A percentile compares a stretch with the other conserved stretches of the same genome.
Conservation (phyloP, 1,140 invertebrate species). For the Drosophila grimshawi region DNA sequence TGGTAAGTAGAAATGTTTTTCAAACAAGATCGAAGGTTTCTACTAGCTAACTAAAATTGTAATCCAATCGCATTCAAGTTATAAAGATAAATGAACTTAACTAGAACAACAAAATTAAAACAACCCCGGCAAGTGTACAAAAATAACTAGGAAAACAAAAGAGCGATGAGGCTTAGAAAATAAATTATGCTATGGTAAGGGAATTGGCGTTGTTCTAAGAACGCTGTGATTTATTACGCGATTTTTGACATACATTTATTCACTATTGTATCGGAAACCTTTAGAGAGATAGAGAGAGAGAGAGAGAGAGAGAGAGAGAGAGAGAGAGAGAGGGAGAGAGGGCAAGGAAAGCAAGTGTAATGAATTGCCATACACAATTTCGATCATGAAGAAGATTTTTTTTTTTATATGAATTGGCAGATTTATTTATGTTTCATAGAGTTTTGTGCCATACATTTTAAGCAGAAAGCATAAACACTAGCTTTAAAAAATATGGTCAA, state of each 20-base stretch:
- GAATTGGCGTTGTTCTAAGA: constrained; percentile 18
- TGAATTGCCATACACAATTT: constrained; percentile 44
- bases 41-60: background rate
- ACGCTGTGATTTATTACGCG: constrained; percentile 70
- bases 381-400: constrained; percentile 38
- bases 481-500: constrained; percentile 16
- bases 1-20: too few relatives aligned
- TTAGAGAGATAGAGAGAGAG: background rate
- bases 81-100: too few relatives aligned
- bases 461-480: constrained; percentile 11
- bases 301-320: background rate
- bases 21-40: too few relatives aligned
- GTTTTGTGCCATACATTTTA: constrained; percentile 31
- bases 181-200: constrained; percentile 60
- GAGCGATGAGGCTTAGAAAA: constrained; percentile 63
- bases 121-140: background rate
- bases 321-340: background rate
- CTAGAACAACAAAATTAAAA: background rate
- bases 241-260: constrained; percentile 71
- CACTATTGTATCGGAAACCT: constrained; percentile 29
- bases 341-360: constrained; percentile 30
- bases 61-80: too few relatives aligned
- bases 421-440: constrained; percentile 17
- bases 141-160: constrained; percentile 52
- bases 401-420: constrained; percentile 5